phyloP scores from a whole-genome alignment of 1,140 invertebrate genomes.

The Temnothorax curvispinosus region DNA sequence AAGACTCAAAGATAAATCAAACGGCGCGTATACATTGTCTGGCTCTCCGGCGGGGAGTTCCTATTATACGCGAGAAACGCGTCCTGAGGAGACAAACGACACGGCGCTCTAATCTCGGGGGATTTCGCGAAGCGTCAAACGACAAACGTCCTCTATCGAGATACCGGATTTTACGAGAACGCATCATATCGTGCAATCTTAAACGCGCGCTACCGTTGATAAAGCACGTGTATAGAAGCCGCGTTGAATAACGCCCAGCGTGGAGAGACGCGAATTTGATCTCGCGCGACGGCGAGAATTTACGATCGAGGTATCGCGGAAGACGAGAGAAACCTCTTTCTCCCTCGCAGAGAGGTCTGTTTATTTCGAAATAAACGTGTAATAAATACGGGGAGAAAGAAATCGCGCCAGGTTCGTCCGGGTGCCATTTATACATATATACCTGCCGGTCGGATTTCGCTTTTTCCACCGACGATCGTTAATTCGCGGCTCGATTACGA shows the following conservation, averaged over 20 bases:
- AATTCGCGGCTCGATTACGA: slow-evolving; percentile 12
- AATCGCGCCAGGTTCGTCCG: neutral
- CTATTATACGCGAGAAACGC: too few species aligned
- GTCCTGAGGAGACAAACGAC: slow-evolving; percentile 60
- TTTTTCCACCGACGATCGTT: neutral
- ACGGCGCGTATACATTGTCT: slow-evolving; percentile 15
- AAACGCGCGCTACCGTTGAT: slow-evolving; percentile 5
- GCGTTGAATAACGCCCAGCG: neutral
- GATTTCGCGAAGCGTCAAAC: slow-evolving; percentile 30
- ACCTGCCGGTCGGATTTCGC: neutral
- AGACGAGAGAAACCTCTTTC: neutral
- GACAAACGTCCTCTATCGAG: slow-evolving; percentile 8
- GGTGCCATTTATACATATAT: slow-evolving; percentile 7
- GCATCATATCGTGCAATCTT: too few species aligned
- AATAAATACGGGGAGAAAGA: neutral
- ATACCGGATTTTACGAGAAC: neutral
- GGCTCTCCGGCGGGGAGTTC: neutral
- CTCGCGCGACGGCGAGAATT: neutral
- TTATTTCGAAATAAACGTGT: neutral
- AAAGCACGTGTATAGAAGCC: neutral
- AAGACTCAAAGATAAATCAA: slow-evolving; percentile 54
- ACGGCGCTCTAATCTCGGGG: slow-evolving; percentile 52
- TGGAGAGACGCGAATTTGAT: neutral
- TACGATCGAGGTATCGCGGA: neutral
- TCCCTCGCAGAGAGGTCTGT: neutral